These are phyloP conservation scores for Geophilus truncorum DNA, from an alignment of 2,888 invertebrate genomes.

Conservation along the genomic window DNA sequence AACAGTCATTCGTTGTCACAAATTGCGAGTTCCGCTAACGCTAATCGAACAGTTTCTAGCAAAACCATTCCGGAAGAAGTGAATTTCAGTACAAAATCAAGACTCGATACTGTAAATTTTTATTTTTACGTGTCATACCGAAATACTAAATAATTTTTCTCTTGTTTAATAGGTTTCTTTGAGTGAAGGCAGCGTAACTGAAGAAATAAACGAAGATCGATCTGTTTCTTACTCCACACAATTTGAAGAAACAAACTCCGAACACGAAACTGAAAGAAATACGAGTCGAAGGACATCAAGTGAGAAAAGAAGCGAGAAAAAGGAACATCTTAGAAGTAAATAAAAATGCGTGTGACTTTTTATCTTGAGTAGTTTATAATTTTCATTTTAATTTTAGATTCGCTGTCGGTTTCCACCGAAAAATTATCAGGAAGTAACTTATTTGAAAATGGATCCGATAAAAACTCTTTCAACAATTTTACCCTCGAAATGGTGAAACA, in stretches of 20 bases:
- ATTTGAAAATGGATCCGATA: conserved; percentile 31
- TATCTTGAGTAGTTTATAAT: no score
- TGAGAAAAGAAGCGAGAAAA: neutral
- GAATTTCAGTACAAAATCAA: neutral
- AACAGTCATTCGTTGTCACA: no score
- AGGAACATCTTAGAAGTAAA: neutral
- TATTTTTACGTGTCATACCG: neutral
- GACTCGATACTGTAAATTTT: neutral
- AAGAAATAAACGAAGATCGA: neutral
- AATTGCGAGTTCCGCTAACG: no score
- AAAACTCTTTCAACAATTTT: conserved; percentile 48
- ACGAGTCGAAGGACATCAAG: no score
- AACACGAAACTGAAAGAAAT: neutral
- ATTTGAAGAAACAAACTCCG: neutral
- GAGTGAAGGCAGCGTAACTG: neutral
- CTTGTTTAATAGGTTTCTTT: neutral
- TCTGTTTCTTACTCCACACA: neutral
- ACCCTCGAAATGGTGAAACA: conserved; percentile 48
- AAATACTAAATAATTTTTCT: neutral
- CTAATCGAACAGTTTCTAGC: no score
- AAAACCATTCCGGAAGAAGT: neutral
- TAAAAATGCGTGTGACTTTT: no score
- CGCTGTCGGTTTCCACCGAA: neutral
- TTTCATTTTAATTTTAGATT: neutral
- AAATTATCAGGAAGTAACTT: neutral